Evolutionary conservation across 2,113 vertebrate genomes (phyloP), one percentile per base, ranked within the genome.

Genomic region (Cercopithecus mona): DNA sequence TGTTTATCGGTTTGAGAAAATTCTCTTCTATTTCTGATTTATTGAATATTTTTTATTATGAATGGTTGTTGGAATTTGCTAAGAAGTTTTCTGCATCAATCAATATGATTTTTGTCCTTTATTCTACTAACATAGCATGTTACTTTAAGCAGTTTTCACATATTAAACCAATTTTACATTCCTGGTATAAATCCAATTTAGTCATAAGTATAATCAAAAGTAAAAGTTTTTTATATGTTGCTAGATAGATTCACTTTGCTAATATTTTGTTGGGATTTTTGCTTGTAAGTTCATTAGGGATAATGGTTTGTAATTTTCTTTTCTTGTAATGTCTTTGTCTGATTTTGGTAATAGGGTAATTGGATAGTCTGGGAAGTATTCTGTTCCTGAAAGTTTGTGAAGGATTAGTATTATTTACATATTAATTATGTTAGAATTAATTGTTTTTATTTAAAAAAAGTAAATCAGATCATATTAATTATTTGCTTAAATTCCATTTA

Each of bases 361-460:
- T 61, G 8, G 70, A 64, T 59, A 22, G 7, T 0, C 38, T 91
- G n/a, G 20, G 7, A 75, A 66, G 52, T 90, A 10, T 87, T 48
- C 32, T 92, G n/a, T 88, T 61, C 86, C 14, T 83, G 57, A 96
- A 66, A 94, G 25, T 64, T 82, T 87, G 9, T 83, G 59, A 93
- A 72, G 10, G 27, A 38, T 87, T 93, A 50, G 23, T 35, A 78
- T 80, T 84, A 25, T 94, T 90, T 94, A 3, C 72, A 75, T 9
- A 64, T 86, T 92, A 88, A 84, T 85, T 85, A 64, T 64, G 5
- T 85, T 94, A 75, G 27, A 89, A 88, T 88, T 82, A 87, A 79
- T 79, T 25, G 61, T 78, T 76, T 80, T n/a, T 75, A 59, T 59
- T 35, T 95, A 70, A 23, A 64, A 64, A 72, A 90, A 80, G 52